Base-by-base conservation (phyloP, 2,888 invertebrate genomes). In the Troides aeacus region DNA sequence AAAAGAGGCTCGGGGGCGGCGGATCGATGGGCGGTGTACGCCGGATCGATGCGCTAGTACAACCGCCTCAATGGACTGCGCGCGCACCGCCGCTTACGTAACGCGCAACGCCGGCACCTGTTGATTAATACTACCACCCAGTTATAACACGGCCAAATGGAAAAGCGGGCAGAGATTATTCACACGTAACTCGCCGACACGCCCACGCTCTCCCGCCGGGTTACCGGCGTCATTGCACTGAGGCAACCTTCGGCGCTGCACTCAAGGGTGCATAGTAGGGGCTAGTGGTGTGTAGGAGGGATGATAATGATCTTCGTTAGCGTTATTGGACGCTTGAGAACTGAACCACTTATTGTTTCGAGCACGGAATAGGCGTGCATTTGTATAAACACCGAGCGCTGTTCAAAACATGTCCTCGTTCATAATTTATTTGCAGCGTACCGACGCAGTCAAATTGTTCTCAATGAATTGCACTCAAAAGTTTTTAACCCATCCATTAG, bases 81-180 rank as follows among this genome's bases (percentile, higher is more conserved):
- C 90, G 92, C 92, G 92, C 92, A 92, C 88, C 91, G 90, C 83
- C 84, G 76, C 86, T 90, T 90, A 90, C 89, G 88, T 91, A 92
- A 90, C 85, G 88, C 90, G 87, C 89, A 88, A 81, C 82, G 77
- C 80, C 76, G 78, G 78, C 86, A 92, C 92, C 90, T 92, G 92
- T 92, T 90, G 91, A 86, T 81, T 77, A 84, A 80, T 87, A 88
- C 89, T 86, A 87, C 87, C 87, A 85, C 85, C 85, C 85, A 86
- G 82, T 79, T 89, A 87, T 85, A 87, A 89, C 78, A 83, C 88
- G 72, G 76, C 86, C 71, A 73, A 74, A 74, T 75, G 74, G 69
- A 74, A 81, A 82, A 81, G 79, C 74, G 77, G 71, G 76, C 65
- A 56, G 70, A 71, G 74, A 68, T 73, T 74, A 67, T 72, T 72